A percentile compares a stretch with the other conserved stretches of the same genome.
Conservation (phyloP, 2,797 vertebrate species). For the Lutjanus argentimaculatus region DNA sequence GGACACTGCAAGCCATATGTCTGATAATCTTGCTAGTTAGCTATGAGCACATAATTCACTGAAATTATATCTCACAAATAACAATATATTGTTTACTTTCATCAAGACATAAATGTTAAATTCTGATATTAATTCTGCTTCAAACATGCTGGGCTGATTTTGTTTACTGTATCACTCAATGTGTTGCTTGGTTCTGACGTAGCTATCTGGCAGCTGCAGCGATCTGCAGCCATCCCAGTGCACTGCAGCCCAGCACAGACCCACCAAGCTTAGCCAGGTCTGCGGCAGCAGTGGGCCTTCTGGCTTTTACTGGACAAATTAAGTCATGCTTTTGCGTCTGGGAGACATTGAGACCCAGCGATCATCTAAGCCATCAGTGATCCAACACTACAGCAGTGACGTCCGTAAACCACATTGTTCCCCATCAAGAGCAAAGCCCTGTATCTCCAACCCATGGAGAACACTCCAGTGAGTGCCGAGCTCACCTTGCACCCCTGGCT, state of each 20-base stretch:
- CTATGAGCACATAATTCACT: neutral
- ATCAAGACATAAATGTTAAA: constrained; percentile 14
- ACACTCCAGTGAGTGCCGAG: neutral
- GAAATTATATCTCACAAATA: constrained; percentile 21
- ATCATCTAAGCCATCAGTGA: constrained; percentile 55
- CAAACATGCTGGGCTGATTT: constrained; percentile 37
- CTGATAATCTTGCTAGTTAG: neutral
- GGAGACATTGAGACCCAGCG: constrained; percentile 49
- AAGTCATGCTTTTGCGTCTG: constrained; percentile 59
- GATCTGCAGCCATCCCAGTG: constrained; percentile 36
- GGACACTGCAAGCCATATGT: constrained; percentile 24
- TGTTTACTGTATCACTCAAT: constrained; percentile 61
- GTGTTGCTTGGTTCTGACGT: constrained; percentile 43
- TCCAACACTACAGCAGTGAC: constrained; percentile 43
- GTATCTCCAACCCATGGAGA: constrained; percentile 6
- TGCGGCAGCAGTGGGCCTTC: constrained; percentile 40
- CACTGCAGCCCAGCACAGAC: constrained; percentile 31
- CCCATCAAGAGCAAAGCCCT: constrained; percentile 14
- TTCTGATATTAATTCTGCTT: constrained; percentile 25
- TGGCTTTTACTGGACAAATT: constrained; percentile 60
- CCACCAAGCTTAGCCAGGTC: constrained; percentile 32
- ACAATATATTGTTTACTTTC: constrained; percentile 13
- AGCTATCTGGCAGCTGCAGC: constrained; percentile 52
- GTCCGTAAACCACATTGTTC: constrained; percentile 56
- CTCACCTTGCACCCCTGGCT: constrained; percentile 46